Base-by-base conservation (phyloP, 1,140 invertebrate species). In the Pararge aegeria region DNA sequence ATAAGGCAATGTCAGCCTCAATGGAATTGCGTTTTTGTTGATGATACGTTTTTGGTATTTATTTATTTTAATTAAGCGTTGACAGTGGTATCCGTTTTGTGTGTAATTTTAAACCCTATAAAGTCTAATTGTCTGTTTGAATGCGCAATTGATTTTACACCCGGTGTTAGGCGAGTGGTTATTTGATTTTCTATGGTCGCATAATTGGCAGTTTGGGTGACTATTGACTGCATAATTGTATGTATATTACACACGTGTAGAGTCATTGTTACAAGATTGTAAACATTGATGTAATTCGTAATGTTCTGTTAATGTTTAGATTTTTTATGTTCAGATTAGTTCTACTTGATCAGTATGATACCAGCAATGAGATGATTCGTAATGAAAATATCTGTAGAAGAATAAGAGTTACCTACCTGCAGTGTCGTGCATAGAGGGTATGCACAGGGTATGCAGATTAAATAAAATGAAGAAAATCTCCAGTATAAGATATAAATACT, bases 21-120 rank as follows among this genome's bases (percentile, higher is more conserved):
- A 27, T 12, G 7, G 12, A 29, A 50, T 51, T 34, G 27, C 27
- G 16, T 27, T 38, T 61, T 51, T n/a, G 49, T 37, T 65, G 62
- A 67, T 69, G 60, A 64, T 60, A 66, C 52, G 46, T 65, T 68
- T 34, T 46, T 49, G 44, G 40, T 50, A 37, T 19, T 10, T 40
- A 55, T 55, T 61, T 20, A 55, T 75, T 70, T 68, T 80, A 78
- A 80, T 73, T 73, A 66, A 54, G 52, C 54, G 67, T 71, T 79
- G 71, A 77, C 68, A 74, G 48, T 64, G 48, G 34, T 60, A 61
- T 77, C 16, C 42, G 30, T 20, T 20, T 46, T 46, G 42, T 12
- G 42, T 46, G 18, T 46, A 46, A 46, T 20, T 20, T 46, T 46
- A 20, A 46, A 20, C 19, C 19, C 16, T 13, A 16, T 29, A 27